Conservation (phyloP, 2,888 invertebrate species). For the Macrophya annulata region DNA sequence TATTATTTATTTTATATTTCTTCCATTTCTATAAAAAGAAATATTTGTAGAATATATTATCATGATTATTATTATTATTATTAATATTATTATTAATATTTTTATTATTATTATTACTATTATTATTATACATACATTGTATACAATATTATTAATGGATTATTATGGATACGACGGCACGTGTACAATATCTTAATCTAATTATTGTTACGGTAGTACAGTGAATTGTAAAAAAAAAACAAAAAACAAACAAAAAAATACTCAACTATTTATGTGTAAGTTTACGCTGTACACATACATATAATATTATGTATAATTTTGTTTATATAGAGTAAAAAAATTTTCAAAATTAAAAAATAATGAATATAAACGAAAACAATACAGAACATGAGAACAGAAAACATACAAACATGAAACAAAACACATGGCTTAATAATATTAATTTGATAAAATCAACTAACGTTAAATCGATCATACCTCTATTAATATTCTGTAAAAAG, state of each 20-base stretch:
- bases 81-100: neutral
- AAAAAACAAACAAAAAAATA: conserved; percentile 65
- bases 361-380: neutral
- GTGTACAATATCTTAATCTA: conserved; percentile 43
- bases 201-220: conserved; percentile 62
- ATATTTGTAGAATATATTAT: conserved; percentile 72
- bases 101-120: conserved; percentile 4
- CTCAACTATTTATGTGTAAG: conserved; percentile 76
- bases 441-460: conserved; percentile 66
- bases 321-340: conserved; percentile 67
- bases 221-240: conserved; percentile 72
- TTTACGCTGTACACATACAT: neutral
- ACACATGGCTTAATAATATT: conserved; percentile 27
- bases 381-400: neutral
- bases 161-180: conserved; percentile 41
- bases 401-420: neutral
- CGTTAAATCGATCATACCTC: conserved; percentile 71
- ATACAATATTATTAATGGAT: conserved; percentile 14
- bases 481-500: conserved; percentile 71
- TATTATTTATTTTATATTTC: conserved; percentile 78
- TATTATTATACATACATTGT: conserved; percentile 10
- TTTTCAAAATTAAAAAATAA: neutral
- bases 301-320: conserved; percentile 66
- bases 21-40: conserved; percentile 71
- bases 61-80: neutral